Evolutionary conservation across 1,140 invertebrate genomes (phyloP).

Genomic region (Ephestia elutella): DNA sequence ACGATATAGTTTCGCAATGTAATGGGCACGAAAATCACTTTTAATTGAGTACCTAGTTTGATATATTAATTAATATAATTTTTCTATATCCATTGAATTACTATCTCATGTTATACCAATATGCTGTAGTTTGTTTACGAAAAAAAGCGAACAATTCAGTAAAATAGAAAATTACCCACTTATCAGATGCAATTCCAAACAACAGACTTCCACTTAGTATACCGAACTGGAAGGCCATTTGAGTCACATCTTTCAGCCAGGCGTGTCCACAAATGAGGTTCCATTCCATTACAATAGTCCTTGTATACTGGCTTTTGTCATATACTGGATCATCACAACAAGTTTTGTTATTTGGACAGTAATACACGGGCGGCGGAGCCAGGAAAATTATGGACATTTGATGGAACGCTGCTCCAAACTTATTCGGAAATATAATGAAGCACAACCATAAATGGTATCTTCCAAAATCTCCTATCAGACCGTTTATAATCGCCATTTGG

Average conservation of each 20-base stretch:
- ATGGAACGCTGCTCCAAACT: constrained; percentile 82
- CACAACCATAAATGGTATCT: constrained; percentile 80
- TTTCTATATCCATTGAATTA: too few species aligned
- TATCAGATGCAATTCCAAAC: constrained; percentile 65
- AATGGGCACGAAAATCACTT: too few species aligned
- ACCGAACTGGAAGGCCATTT: constrained; percentile 71
- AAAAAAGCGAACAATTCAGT: too few species aligned
- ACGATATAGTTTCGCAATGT: too few species aligned
- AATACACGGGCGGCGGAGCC: constrained; percentile 72
- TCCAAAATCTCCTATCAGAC: constrained; percentile 73
- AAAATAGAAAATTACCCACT: constrained; percentile 28
- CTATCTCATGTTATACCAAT: too few species aligned
- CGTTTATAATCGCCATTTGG: constrained; percentile 32
- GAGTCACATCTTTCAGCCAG: constrained; percentile 79
- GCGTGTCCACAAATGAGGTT: constrained; percentile 79
- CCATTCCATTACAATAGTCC: constrained; percentile 84
- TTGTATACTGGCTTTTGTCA: constrained; percentile 77
- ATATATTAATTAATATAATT: too few species aligned
- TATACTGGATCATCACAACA: constrained; percentile 76
- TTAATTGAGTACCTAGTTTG: too few species aligned
- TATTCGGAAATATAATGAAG: constrained; percentile 77
- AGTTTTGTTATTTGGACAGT: constrained; percentile 47
- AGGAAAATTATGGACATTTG: constrained; percentile 79
- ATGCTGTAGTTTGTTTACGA: too few species aligned
- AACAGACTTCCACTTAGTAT: constrained; percentile 57